These are phyloP conservation scores for Tinea trinotella DNA, from an alignment of 2,888 invertebrate species.

Conservation along the genomic window DNA sequence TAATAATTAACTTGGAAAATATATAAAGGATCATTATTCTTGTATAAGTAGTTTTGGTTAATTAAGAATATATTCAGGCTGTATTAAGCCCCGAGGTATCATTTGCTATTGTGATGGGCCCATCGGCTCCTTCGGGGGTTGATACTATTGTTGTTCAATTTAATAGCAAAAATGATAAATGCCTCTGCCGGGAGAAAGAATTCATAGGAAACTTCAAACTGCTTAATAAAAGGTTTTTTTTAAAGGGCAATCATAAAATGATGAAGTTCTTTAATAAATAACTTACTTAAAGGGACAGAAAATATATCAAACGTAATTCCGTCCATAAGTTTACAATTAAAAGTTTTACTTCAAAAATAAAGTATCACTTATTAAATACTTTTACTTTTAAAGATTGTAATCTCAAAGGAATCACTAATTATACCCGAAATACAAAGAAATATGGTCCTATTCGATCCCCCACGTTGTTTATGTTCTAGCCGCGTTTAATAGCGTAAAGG, in stretches of 20 bases:
- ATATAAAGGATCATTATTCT: slow-evolving; percentile 46
- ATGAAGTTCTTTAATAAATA: slow-evolving; percentile 9
- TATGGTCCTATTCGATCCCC: slow-evolving; percentile 34
- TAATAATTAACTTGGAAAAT: slow-evolving; percentile 27
- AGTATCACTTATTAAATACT: background rate
- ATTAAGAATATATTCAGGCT: slow-evolving; percentile 59
- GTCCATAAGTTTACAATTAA: background rate
- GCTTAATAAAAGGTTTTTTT: slow-evolving; percentile 3
- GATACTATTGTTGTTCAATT: slow-evolving; percentile 53
- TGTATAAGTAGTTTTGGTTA: slow-evolving; percentile 61
- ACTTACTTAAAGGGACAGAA: background rate
- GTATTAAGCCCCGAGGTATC: slow-evolving; percentile 50
- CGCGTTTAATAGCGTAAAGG: slow-evolving; percentile 35
- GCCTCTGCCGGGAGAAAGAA: slow-evolving; percentile 45
- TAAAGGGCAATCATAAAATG: background rate
- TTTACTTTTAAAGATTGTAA: slow-evolving; percentile 4
- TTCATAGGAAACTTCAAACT: slow-evolving; percentile 23
- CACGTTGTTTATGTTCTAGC: slow-evolving; percentile 42
- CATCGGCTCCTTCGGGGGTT: slow-evolving; percentile 61
- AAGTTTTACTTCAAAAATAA: background rate
- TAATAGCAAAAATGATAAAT: slow-evolving; percentile 72
- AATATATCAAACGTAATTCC: background rate
- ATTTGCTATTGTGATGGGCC: slow-evolving; percentile 67
- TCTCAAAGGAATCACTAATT: slow-evolving; percentile 12
- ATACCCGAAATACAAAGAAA: slow-evolving; percentile 12